Conservation (phyloP, 1,140 invertebrate genomes). For the Macrostomum lignano region DNA sequence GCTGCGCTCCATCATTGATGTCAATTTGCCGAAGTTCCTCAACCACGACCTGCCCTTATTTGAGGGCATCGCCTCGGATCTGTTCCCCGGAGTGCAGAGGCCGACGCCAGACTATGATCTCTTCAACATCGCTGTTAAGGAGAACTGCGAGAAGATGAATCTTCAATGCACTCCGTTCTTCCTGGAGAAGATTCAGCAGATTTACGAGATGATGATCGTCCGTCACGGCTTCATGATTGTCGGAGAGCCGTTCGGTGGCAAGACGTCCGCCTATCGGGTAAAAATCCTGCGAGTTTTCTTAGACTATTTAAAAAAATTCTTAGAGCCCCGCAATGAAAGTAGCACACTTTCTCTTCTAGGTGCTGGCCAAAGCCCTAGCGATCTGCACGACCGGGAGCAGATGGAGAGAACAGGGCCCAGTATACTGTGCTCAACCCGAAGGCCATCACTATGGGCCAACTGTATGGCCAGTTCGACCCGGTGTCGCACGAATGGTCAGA, state of each 20-base stretch:
- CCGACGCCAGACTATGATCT: conserved; percentile 42
- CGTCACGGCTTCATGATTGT: conserved; percentile 64
- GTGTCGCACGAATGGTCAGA: conserved; percentile 82
- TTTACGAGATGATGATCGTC: conserved; percentile 83
- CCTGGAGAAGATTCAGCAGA: conserved; percentile 58
- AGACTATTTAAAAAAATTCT: too few relatives aligned
- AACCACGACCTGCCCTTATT: conserved; percentile 59
- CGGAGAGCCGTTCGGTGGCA: conserved; percentile 50
- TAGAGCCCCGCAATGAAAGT: too few relatives aligned
- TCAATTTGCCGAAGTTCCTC: conserved; percentile 70
- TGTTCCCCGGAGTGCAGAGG: conserved; percentile 50
- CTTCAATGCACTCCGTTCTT: conserved; percentile 53
- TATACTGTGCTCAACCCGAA: conserved; percentile 77
- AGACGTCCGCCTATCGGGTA: conserved; percentile 33
- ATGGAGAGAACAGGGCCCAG: conserved; percentile 53
- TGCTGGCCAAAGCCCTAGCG: conserved; percentile 40
- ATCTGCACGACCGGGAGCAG: conserved; percentile 31
- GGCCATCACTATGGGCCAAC: conserved; percentile 69
- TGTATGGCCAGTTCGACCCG: conserved; percentile 76
- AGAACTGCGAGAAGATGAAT: conserved; percentile 43
- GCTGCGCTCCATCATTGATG: conserved; percentile 54
- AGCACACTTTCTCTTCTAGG: conserved; percentile 33
- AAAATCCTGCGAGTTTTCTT: too few relatives aligned
- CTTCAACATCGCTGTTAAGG: conserved; percentile 32
- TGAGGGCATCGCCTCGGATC: conserved; percentile 61